Conservation (phyloP, 2,113 vertebrate species). For the Pimephales promelas region DNA sequence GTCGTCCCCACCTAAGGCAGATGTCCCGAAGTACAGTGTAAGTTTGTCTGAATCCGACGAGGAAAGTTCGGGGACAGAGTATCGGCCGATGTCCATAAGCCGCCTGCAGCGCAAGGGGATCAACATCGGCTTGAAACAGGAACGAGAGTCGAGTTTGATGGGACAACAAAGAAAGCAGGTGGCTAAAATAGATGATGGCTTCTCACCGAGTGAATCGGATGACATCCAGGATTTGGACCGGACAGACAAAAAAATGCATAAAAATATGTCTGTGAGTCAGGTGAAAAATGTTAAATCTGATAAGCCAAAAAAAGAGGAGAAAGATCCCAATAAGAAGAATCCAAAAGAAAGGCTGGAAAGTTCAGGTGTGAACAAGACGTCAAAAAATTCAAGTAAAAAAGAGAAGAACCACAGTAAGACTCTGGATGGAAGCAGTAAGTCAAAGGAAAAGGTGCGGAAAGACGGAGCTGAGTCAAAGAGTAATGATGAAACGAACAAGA, state of each 20-base stretch:
- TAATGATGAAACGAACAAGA: slow-evolving; percentile 65
- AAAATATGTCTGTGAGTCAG: slow-evolving; percentile 56
- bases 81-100: slow-evolving; percentile 63
- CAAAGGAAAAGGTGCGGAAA: slow-evolving; percentile 60
- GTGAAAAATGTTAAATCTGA: slow-evolving; percentile 64
- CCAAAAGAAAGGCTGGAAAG: slow-evolving; percentile 49
- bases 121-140: slow-evolving; percentile 7
- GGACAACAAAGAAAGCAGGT: slow-evolving; percentile 65
- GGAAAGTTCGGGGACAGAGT: slow-evolving; percentile 74
- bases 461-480: slow-evolving; percentile 67
- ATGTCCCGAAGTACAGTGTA: slow-evolving; percentile 69
- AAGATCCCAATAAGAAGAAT: slow-evolving; percentile 65
- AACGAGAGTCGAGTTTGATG: slow-evolving; percentile 57
- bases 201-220: slow-evolving; percentile 37
- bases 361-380: slow-evolving; percentile 58
- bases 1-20: slow-evolving; percentile 43
- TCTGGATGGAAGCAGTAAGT: slow-evolving; percentile 61
- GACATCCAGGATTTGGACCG: slow-evolving; percentile 54
- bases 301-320: slow-evolving; percentile 61
- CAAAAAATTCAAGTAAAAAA: slow-evolving; percentile 70
- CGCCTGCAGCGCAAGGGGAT: slow-evolving; percentile 67
- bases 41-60: slow-evolving; percentile 88
- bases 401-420: slow-evolving; percentile 71
- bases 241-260: slow-evolving; percentile 54
- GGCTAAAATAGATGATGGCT: background rate